Base-by-base conservation (phyloP, 2,888 invertebrate species). In the Trissolcus brochymenae region DNA sequence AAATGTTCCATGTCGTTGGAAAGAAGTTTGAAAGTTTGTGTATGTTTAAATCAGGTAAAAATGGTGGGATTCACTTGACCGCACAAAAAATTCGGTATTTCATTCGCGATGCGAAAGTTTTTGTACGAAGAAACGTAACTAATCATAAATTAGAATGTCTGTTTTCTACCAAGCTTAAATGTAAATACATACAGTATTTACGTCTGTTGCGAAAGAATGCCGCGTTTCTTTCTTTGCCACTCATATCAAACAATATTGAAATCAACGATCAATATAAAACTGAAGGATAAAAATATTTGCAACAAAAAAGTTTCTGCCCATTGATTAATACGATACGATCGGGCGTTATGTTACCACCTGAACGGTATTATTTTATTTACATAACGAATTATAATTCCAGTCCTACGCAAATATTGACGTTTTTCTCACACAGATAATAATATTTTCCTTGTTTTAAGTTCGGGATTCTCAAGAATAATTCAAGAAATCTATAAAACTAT, bases 131-230 rank as follows among this genome's bases (percentile, higher is more conserved):
- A 29, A 29, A 57, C 57, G 70, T 21, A 62, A 62, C 70, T 56
- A 71, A 71, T 71, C 70, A 70, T 70, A 70, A 70, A 70, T 71
- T 71, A 62, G 62, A 70, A 70, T 70, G 61, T 70, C 46, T 17
- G 55, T 70, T 61, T 62, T 54, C 54, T 50, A 50, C 46, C 2
- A 56, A 61, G 55, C 70, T 49, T 19, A 49, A 62, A 71, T 62
- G 62, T 62, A 62, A 71, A 70, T 11, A 59, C 46, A 14, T 9
- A 11, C 40, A 49, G 46, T 61, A 70, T 70, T 61, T 61, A 50
- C 54, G 7, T 66, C 16, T 25, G 59, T 60, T 60, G 60, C 68
- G 54, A 60, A 68, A 65, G 29, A 43, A 60, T 19, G 19, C 35
- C 4, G n/a, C n/a, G 19, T 25, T 35, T 60, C 60, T 60, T 35